These are phyloP conservation scores for Mamestra brassicae DNA, from an alignment of 2,888 invertebrate species.

Conservation along the genomic window DNA sequence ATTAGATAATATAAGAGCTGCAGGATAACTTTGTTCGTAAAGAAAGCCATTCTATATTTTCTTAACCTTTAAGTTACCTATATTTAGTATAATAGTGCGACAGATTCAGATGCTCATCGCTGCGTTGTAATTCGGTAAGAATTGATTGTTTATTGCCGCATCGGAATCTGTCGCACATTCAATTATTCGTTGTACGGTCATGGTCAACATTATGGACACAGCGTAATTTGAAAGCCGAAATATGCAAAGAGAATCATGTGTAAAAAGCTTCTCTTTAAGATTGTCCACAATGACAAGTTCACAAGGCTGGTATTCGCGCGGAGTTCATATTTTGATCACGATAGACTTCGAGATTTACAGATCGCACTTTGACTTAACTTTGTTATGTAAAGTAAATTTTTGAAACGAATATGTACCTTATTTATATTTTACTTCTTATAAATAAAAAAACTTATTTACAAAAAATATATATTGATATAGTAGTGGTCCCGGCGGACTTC, in stretches of 20 bases:
- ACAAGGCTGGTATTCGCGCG: not conserved
- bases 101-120: not conserved
- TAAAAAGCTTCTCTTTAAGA: not conserved
- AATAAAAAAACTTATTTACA: too few species aligned
- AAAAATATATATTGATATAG: too few species aligned
- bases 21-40: not conserved
- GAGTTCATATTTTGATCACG: not conserved
- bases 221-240: not conserved
- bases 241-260: not conserved
- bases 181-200: not conserved
- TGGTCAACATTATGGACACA: not conserved
- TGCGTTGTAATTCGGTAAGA: not conserved
- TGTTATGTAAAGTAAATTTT: not conserved
- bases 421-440: not conserved
- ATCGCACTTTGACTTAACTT: not conserved
- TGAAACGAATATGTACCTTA: not conserved
- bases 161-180: not conserved
- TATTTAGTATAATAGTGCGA: not conserved
- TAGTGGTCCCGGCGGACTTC: too few species aligned
- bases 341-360: not conserved
- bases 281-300: not conserved
- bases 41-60: too few species aligned
- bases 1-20: not conserved
- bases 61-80: not conserved
- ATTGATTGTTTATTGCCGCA: not conserved